Percentiles rank a stretch among this genome's conserved stretches.
These are phyloP conservation scores for Centroberyx gerrardi DNA, from an alignment of 2,797 vertebrate species.

Conservation along the genomic window DNA sequence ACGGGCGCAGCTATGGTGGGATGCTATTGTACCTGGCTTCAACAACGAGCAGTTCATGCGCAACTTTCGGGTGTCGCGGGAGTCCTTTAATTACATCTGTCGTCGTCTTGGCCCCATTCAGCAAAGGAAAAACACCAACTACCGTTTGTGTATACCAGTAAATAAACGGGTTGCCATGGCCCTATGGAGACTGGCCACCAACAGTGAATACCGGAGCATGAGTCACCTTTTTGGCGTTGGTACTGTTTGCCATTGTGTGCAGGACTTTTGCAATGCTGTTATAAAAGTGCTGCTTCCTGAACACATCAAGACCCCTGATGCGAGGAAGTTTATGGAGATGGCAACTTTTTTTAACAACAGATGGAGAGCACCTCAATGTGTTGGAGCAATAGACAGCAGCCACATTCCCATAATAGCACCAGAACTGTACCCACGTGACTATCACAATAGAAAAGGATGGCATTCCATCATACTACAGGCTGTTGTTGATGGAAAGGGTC, in stretches of 20 bases:
- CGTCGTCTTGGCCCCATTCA: not conserved
- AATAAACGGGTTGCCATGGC: not conserved
- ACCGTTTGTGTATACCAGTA: not conserved
- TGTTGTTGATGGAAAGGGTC: too few relatives aligned
- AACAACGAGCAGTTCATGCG: not conserved
- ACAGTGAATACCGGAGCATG: not conserved
- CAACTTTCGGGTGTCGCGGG: not conserved
- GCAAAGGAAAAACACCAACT: not conserved
- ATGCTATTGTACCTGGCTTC: not conserved
- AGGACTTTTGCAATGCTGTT: too few relatives aligned
- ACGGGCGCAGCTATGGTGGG: not conserved
- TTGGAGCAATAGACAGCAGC: too few relatives aligned
- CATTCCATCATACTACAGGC: conserved; percentile 3
- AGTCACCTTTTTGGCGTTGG: too few relatives aligned
- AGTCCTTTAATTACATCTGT: not conserved
- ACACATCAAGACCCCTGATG: too few relatives aligned
- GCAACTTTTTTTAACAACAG: too few relatives aligned
- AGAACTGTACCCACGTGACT: too few relatives aligned
- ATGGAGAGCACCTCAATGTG: too few relatives aligned
- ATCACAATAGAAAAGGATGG: not conserved
- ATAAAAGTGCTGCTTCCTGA: too few relatives aligned
- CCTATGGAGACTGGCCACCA: conserved; percentile 1
- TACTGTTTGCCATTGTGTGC: too few relatives aligned
- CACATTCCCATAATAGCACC: too few relatives aligned
- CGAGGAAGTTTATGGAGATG: too few relatives aligned